Conservation (phyloP, 2,888 invertebrate species). For the Sarcophaga rosellei region DNA sequence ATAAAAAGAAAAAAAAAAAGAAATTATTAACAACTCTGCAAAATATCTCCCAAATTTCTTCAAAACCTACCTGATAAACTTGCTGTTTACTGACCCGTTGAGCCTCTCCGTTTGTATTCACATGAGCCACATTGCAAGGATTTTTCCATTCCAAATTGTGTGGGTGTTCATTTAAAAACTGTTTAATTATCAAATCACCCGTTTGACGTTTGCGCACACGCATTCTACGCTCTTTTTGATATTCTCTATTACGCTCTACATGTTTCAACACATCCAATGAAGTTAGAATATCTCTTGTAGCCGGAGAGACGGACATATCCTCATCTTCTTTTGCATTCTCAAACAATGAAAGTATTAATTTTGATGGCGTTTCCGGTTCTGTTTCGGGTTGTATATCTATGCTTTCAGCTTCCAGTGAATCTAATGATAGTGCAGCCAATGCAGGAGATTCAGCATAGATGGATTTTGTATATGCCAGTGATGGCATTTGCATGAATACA, state of each 20-base stretch:
- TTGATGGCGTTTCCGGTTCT: conserved; percentile 21
- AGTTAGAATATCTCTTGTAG: conserved; percentile 42
- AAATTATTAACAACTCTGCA: background rate
- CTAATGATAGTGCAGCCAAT: conserved; percentile 11
- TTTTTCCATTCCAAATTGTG: conserved; percentile 76
- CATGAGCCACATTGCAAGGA: conserved; percentile 75
- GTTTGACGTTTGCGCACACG: conserved; percentile 73
- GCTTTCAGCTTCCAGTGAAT: conserved; percentile 20
- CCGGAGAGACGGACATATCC: background rate
- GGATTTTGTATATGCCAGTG: conserved; percentile 40
- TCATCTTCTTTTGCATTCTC: background rate
- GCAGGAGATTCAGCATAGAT: conserved; percentile 32
- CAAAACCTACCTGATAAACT: conserved; percentile 51
- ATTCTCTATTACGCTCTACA: conserved; percentile 17
- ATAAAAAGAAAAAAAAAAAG: conserved; percentile 1
- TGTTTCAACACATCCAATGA: conserved; percentile 55
- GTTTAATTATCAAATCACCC: conserved; percentile 65
- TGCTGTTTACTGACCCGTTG: conserved; percentile 19
- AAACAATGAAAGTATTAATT: conserved; percentile 44
- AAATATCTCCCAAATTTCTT: background rate
- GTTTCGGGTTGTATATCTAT: conserved; percentile 24
- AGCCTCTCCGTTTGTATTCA: conserved; percentile 45
- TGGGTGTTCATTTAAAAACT: conserved; percentile 52
- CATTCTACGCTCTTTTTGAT: conserved; percentile 54
- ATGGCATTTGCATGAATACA: conserved; percentile 58